Base-by-base conservation (phyloP, 2,888 invertebrate species). In the Fissipunctia ypsillon region DNA sequence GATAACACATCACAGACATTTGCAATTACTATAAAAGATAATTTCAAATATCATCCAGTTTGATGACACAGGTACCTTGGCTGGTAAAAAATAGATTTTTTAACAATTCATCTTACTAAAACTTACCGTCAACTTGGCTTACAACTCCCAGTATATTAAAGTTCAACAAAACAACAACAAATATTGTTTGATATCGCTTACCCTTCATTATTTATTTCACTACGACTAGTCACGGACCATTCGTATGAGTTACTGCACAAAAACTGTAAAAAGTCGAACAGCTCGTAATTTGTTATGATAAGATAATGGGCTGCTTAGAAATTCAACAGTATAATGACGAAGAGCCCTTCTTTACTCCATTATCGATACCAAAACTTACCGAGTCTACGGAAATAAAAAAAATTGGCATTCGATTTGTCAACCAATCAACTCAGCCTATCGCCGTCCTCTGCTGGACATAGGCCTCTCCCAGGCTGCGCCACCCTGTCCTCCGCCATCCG, bases 291-390 rank as follows among this genome's bases (percentile, higher is more conserved):
- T 66, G 48, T 75, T 22, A 38, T 2, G 81, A 81, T 81, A 84
- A 81, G 81, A 81, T 84, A 82, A 61, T 54, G n/a, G 25, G 25
- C 84, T 80, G 50, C 48, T 80, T 73, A 54, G 2, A 66, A 45
- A 82, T 84, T 82, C 76, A 82, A 84, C 71, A 70, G 16, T 35
- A 0, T 0, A 45, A 54, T 72, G 64, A 28, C 28, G 54, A 28
- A 54, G 2, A 54, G 16, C 0, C 16, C 54, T 28, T 7, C 14
- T 28, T 7, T 3, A 28, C 54, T 16, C 25, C 16, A 14, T 52
- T 52, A 16, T 28, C 7, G 25, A 28, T 28, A 52, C 25, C 52
- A 52, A 52, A 54, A 14, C 16, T 54, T 28, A 28, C 54, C 54
- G 3, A 16, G 25, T 7, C 25, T 52, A 25, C 52, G 25, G 52